Conservation (phyloP, 2,797 vertebrate species). For the Ctenochaetus hawaiiensis region DNA sequence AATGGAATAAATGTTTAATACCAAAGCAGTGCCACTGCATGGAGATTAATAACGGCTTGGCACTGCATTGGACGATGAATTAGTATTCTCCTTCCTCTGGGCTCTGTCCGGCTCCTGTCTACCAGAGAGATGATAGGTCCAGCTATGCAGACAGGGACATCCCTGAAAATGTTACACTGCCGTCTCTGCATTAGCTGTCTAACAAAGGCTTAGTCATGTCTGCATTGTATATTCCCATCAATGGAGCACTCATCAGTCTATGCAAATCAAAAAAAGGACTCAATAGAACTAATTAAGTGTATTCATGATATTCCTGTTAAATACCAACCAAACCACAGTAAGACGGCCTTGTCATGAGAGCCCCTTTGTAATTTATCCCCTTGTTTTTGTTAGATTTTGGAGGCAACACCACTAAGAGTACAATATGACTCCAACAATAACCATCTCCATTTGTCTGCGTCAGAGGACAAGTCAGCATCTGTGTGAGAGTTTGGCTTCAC, state of each 20-base stretch:
- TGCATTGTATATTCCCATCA: conserved; percentile 42
- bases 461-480: conserved; percentile 5
- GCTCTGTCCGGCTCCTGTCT: conserved; percentile 65
- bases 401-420: background rate
- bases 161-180: conserved; percentile 55
- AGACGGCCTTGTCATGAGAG: conserved; percentile 10
- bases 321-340: conserved; percentile 36
- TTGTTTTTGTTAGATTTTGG: conserved; percentile 12
- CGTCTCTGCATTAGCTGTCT: conserved; percentile 38
- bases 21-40: conserved; percentile 55
- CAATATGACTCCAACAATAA: conserved; percentile 6
- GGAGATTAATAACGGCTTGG: conserved; percentile 75
- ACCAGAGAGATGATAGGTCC: conserved; percentile 64
- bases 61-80: conserved; percentile 64
- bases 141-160: conserved; percentile 54
- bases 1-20: conserved; percentile 77
- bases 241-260: conserved; percentile 16
- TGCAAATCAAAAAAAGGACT: conserved; percentile 25
- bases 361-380: conserved; percentile 3
- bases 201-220: conserved; percentile 33
- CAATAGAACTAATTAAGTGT: background rate
- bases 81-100: conserved; percentile 61
- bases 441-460: conserved; percentile 20
- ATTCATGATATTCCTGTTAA: conserved; percentile 26
- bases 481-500: conserved; percentile 33